Base-by-base conservation (phyloP, 2,113 vertebrate genomes). In the Polyodon spathula region DNA sequence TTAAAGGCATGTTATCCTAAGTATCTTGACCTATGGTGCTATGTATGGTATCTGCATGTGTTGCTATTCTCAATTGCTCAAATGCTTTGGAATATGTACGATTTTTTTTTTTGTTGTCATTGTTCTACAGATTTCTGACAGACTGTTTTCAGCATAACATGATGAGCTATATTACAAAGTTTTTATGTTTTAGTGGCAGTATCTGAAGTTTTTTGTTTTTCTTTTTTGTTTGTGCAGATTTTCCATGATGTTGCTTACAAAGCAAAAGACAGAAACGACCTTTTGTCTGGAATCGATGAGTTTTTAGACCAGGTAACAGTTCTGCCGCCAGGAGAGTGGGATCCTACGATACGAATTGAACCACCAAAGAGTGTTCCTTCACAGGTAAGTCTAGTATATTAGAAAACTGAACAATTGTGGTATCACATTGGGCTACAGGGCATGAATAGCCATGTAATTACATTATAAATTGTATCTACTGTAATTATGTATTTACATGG, bases 211-310 rank as follows among this genome's bases (percentile, higher is more conserved):
- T 6, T 27, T 27, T 27, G 3, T 27, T 27, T 27, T 27, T 27
- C 1, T 27, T 27, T 27, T 2, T 14, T 14, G 5, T 50, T 63
- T 65, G 63, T 59, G 8, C 69, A 97, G 94, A 90, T 97, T 77
- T 97, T 97, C 78, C 93, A 95, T 43, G 94, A 97, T 66, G 94
- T 97, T 75, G 94, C 94, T 40, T 97, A 97, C 78, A 97, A 95
- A 85, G 94, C 94, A 71, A 97, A 95, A 84, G 93, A 97, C 73
- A 73, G 93, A 73, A 93, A 87, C 17, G 92, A 97, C 81, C 88
- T 97, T 12, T 83, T 97, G 58, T 93, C 94, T 62, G 94, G 94
- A 74, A 92, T 97, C 65, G 94, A 97, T 73, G 94, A 97, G 70
- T 97, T 97, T 82, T 89, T 97, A 68, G 93, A 97, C 78, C 94